phyloP scores from a whole-genome alignment of 2,888 invertebrate species.

The Ophonus ardosiacus region DNA sequence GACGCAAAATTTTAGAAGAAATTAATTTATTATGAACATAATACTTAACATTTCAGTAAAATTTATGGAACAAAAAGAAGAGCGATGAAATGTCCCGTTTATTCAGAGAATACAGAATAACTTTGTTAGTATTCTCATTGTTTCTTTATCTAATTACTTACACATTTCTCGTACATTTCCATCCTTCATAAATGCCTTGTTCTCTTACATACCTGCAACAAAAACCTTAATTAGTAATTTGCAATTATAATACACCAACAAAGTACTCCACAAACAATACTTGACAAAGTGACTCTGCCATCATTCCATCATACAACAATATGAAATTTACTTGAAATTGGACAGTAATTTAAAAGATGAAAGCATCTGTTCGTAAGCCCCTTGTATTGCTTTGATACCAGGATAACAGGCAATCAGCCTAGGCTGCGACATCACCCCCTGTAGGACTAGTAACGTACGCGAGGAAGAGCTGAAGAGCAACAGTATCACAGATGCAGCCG shows the following conservation, averaged over 20 bases:
- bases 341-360: conserved; percentile 43
- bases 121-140: no score
- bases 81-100: no score
- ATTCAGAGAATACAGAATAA: no score
- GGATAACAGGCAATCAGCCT: conserved; percentile 50
- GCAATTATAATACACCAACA: not conserved
- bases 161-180: not conserved
- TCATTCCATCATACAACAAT: conserved; percentile 9
- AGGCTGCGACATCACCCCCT: not conserved
- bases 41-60: no score
- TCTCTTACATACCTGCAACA: conserved; percentile 15
- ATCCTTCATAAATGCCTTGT: not conserved
- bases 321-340: conserved; percentile 32
- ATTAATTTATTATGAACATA: no score
- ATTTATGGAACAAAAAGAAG: no score
- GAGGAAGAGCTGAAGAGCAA: not conserved
- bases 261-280: conserved; percentile 20
- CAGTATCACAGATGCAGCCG: not conserved
- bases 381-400: conserved; percentile 26
- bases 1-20: no score
- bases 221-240: not conserved
- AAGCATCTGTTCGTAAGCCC: conserved; percentile 32
- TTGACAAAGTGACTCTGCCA: conserved; percentile 10
- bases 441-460: not conserved
- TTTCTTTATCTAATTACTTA: no score